Conservation (phyloP, 2,113 vertebrate genomes). For the Gadus chalcogrammus region DNA sequence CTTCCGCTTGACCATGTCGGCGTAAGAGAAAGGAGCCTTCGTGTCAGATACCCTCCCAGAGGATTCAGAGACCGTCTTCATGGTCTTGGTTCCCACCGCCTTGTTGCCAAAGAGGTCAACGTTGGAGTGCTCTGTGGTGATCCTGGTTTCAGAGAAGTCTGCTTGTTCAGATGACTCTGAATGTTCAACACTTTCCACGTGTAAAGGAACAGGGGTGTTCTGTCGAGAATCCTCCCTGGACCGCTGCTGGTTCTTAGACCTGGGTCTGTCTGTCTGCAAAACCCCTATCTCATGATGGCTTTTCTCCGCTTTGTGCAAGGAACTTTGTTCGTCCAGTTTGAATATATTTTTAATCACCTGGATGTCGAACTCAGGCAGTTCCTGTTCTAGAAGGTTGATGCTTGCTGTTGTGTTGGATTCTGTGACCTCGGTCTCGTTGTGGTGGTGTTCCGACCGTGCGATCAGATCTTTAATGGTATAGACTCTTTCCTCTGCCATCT, state of each 20-base stretch:
- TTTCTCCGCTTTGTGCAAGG: constrained; percentile 60
- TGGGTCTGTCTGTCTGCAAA: constrained; percentile 67
- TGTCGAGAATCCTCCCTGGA: constrained; percentile 50
- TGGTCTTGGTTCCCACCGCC: constrained; percentile 59
- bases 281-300: constrained; percentile 60
- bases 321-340: constrained; percentile 72
- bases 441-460: constrained; percentile 49
- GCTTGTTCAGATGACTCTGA: constrained; percentile 55
- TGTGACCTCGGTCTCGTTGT: constrained; percentile 46
- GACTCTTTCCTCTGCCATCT: constrained; percentile 64
- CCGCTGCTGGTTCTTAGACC: constrained; percentile 56
- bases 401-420: constrained; percentile 60
- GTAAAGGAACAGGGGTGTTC: constrained; percentile 51
- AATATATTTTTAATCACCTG: constrained; percentile 76
- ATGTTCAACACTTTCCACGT: constrained; percentile 46
- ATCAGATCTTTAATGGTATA: constrained; percentile 59
- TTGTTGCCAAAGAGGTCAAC: constrained; percentile 72
- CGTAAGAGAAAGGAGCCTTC: constrained; percentile 80
- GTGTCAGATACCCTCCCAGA: constrained; percentile 63
- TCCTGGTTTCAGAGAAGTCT: constrained; percentile 65
- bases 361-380: constrained; percentile 69
- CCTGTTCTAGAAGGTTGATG: constrained; percentile 61
- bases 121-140: constrained; percentile 65
- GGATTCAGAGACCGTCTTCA: constrained; percentile 57
- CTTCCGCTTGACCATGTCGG: constrained; percentile 82